These are phyloP conservation scores for Emberiza fucata DNA, from an alignment of 2,113 vertebrate genomes.

Conservation along the genomic window DNA sequence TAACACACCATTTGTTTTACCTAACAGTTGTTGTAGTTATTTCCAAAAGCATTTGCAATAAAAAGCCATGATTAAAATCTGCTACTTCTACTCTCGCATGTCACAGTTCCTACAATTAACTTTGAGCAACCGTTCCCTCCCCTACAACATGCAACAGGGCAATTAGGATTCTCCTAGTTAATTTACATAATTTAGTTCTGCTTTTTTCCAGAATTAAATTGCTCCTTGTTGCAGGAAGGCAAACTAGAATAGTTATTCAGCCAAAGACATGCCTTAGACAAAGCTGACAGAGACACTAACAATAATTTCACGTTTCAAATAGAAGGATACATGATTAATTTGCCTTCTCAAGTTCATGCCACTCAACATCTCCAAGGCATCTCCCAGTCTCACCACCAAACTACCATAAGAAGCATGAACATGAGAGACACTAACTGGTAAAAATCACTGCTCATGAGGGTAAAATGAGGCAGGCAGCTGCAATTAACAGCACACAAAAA, in stretches of 20 bases:
- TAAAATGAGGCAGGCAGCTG: background rate
- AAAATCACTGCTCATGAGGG: background rate
- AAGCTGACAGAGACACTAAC: background rate
- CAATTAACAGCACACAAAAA: background rate
- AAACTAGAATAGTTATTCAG: background rate
- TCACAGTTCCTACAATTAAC: slow-evolving; percentile 21
- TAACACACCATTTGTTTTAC: slow-evolving; percentile 39
- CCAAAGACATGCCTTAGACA: background rate
- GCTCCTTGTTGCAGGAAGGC: background rate
- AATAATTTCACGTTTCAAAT: background rate
- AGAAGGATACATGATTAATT: background rate
- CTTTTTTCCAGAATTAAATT: slow-evolving; percentile 37
- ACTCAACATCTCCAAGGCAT: background rate
- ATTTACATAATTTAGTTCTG: slow-evolving; percentile 41
- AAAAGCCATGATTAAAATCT: background rate
- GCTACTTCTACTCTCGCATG: background rate
- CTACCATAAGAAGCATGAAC: background rate
- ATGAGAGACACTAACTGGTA: background rate
- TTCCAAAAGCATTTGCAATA: background rate
- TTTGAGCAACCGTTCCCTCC: background rate
- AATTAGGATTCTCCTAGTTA: slow-evolving; percentile 27
- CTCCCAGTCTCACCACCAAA: background rate
- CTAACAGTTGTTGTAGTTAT: background rate
- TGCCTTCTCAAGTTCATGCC: background rate
- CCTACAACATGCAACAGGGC: slow-evolving; percentile 46